phyloP scores from a whole-genome alignment of 2,113 vertebrate genomes.

The mouse (Mus musculus) region GRCm39 chr7:83632501-83633000 shows the following conservation, averaged over 20 bases:
- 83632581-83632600: too few relatives aligned
- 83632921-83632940: fast-evolving
- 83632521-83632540: not conserved
- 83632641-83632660: not conserved
- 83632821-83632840: fast-evolving
- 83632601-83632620: not conserved
- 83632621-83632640: not conserved
- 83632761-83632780: fast-evolving
- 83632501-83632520: not conserved
- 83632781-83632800: fast-evolving
- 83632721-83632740: not conserved
- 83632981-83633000: too few relatives aligned
- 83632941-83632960: not conserved
- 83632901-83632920: not conserved
- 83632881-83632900: fast-evolving
- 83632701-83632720: not conserved
- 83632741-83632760: fast-evolving
- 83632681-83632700: not conserved
- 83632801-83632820: not conserved
- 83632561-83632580: slow-evolving; percentile 30
- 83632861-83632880: fast-evolving
- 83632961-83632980: not conserved
- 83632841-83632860: not conserved
- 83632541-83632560: not conserved
- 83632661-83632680: too few relatives aligned